These are phyloP conservation scores for Asarcornis scutulata DNA, from an alignment of 2,113 vertebrate genomes.

Conservation along the genomic window DNA sequence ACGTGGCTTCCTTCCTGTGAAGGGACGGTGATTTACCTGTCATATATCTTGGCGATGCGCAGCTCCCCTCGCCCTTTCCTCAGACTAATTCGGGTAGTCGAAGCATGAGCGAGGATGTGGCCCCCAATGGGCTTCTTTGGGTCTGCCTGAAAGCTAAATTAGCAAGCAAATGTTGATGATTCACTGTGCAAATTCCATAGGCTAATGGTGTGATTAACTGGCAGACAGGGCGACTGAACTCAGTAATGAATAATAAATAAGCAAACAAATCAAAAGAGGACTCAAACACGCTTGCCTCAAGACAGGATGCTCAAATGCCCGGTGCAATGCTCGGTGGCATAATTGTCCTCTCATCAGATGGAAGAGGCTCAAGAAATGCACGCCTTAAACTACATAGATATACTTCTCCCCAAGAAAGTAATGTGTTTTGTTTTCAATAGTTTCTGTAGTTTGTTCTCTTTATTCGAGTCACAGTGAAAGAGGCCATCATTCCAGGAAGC, in stretches of 20 bases:
- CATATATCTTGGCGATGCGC: constrained; percentile 97
- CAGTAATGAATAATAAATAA: neutral
- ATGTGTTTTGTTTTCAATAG: neutral
- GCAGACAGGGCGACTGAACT: neutral
- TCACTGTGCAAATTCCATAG: neutral
- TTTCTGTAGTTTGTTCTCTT: neutral
- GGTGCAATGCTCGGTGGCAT: neutral
- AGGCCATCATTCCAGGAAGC: neutral
- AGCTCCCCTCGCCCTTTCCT: constrained; percentile 95
- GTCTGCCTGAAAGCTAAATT: constrained; percentile 93
- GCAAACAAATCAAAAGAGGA: neutral
- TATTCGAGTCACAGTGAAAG: neutral
- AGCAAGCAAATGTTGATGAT: constrained; percentile 35
- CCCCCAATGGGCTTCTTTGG: constrained; percentile 98
- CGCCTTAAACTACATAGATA: neutral
- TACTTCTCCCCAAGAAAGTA: neutral
- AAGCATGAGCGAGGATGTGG: constrained; percentile 97
- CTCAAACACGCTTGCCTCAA: neutral
- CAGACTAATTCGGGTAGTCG: constrained; percentile 95
- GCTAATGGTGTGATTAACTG: neutral
- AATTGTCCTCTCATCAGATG: neutral
- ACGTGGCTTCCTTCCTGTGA: neutral
- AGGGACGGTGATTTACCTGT: constrained; percentile 82
- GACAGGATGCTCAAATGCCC: neutral
- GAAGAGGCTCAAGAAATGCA: neutral